Evolutionary conservation across 2,113 vertebrate genomes (phyloP), one percentile per base, ranked within the genome.

Genomic region (Pachycephala philippinensis): DNA sequence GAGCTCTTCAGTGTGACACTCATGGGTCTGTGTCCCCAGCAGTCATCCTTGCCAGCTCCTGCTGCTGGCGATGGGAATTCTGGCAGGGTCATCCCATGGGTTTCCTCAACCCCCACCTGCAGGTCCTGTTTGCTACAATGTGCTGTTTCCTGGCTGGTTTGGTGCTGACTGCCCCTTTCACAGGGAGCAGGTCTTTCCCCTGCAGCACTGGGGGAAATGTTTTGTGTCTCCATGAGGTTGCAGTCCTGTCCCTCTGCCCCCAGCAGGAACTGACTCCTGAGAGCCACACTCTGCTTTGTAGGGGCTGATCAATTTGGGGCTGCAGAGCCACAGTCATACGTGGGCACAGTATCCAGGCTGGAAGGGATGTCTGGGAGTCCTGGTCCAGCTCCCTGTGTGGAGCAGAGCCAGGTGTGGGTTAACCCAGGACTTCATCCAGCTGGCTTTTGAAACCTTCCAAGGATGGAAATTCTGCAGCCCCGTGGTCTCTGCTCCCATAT

Each of bases 341-440:
- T 17, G 35, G 18, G 53, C 37, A 68, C 11, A 65, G 33, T 44
- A 77, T 44, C 54, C 64, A 56, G 64, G 22, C 50, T 87, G 68
- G 45, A 65, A 80, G n/a, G 33, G 50, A 69, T 17, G 30, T 60
- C 3, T 2, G 30, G 6, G 27, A 40, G 6, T 81, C 74, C 54
- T 52, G 45, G 10, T 56, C 54, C 64, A 71, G 1, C 6, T 16
- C 13, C 9, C 31, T 1, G 1, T 1, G 0, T 45, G 28, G 22
- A 76, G 44, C 68, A 76, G 57, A 56, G 44, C 63, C 69, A 49
- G 57, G 49, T 47, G 21, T 54, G 52, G 37, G 44, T 78, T 30
- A 66, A 37, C 44, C 37, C 49, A 72, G 49, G 52, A 8, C 15
- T 65, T 69, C 13, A 17, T 53, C 33, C 71, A 30, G 11, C 13